Percentiles rank a stretch among this genome's conserved stretches.
Evolutionary conservation across 2,113 vertebrate species (phyloP).

Genomic region (Gallinago media): DNA sequence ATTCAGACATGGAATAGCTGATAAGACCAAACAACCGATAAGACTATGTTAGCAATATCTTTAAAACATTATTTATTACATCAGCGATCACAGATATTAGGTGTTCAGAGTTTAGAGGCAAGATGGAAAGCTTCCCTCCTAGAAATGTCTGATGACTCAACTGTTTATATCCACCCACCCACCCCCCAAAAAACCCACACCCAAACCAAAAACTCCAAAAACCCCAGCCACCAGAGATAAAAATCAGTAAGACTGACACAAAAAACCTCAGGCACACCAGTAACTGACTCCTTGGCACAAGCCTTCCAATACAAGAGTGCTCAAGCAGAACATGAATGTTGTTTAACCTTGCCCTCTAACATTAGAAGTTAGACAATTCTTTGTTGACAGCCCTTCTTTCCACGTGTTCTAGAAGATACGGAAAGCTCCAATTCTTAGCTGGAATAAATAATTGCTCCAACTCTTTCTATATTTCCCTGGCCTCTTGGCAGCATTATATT

Average conservation of each 20-base stretch:
- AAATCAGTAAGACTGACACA: not conserved
- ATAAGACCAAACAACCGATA: not conserved
- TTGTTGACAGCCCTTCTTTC: not conserved
- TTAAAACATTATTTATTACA: not conserved
- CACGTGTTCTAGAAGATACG: not conserved
- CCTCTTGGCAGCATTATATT: not conserved
- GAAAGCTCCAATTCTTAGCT: not conserved
- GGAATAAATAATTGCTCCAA: not conserved
- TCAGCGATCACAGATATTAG: not conserved
- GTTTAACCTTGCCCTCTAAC: not conserved
- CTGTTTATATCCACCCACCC: not conserved
- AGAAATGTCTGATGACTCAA: not conserved
- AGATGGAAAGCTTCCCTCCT: not conserved
- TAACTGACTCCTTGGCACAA: accelerated
- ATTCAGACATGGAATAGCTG: not conserved
- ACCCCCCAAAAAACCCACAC: too few species aligned
- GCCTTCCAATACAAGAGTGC: not conserved
- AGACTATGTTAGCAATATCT: not conserved
- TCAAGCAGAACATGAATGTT: not conserved
- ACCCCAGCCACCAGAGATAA: not conserved
- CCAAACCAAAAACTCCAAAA: not conserved
- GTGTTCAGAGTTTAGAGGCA: not conserved
- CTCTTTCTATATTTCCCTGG: not conserved
- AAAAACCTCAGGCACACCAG: not conserved
- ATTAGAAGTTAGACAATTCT: not conserved